Conservation (phyloP, 2,888 invertebrate species). For the Drosophila emarginata region DNA sequence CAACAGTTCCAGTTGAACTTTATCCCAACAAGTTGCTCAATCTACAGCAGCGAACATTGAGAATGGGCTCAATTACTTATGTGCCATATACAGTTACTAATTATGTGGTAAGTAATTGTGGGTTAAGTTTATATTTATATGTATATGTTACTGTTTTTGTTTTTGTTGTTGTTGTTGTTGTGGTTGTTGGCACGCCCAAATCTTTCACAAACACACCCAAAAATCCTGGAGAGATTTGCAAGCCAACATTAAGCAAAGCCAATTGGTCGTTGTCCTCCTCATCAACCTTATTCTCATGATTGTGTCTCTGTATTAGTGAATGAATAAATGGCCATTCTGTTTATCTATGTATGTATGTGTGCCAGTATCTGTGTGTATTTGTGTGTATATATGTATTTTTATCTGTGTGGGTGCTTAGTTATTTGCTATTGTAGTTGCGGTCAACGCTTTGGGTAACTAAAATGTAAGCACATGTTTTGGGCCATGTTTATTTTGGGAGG, state of each 20-base stretch:
- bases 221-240: slow-evolving; percentile 71
- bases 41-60: slow-evolving; percentile 75
- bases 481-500: slow-evolving; percentile 29
- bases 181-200: slow-evolving; percentile 47
- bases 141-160: no score
- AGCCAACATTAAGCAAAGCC: slow-evolving; percentile 72
- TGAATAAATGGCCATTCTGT: slow-evolving; percentile 14
- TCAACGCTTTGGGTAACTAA: slow-evolving; percentile 56
- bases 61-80: slow-evolving; percentile 80
- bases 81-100: slow-evolving; percentile 80
- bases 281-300: slow-evolving; percentile 35
- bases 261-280: slow-evolving; percentile 60
- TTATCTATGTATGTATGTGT: slow-evolving; percentile 29
- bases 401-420: slow-evolving; percentile 40
- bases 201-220: slow-evolving; percentile 30
- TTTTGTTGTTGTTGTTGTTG: slow-evolving; percentile 25
- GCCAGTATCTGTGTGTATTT: slow-evolving; percentile 31
- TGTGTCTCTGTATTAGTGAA: slow-evolving; percentile 46
- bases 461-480: slow-evolving; percentile 69
- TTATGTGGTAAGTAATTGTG: slow-evolving; percentile 81
- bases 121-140: slow-evolving; percentile 79
- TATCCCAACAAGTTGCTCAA: slow-evolving; percentile 81
- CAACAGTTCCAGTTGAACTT: slow-evolving; percentile 67
- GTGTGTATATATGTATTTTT: slow-evolving; percentile 17
- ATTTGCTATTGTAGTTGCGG: slow-evolving; percentile 50